Evolutionary conservation across 2,797 vertebrate species (phyloP).

Genomic region (Neosalanx taihuensis): DNA sequence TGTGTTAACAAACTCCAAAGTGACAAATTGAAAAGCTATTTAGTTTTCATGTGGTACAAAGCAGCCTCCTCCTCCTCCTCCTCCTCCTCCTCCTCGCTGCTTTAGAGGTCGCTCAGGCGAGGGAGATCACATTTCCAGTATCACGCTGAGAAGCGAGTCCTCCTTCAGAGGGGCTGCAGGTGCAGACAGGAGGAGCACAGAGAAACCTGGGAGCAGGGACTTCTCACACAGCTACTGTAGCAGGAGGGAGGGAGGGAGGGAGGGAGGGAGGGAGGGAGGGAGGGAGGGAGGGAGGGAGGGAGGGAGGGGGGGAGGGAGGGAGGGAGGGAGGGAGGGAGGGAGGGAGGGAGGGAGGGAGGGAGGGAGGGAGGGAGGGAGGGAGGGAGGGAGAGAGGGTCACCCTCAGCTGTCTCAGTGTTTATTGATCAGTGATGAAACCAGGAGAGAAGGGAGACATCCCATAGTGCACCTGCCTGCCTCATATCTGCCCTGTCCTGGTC

Average conservation of each 20-base stretch:
- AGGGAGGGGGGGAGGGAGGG: constrained; percentile 27
- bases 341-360: constrained; percentile 11
- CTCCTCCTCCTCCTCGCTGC: constrained; percentile 54
- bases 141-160: constrained; percentile 40
- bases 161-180: constrained; percentile 44
- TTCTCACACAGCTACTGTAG: constrained; percentile 50
- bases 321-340: constrained; percentile 29
- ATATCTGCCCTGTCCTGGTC: too few species aligned
- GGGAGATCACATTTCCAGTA: constrained; percentile 59
- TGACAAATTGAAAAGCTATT: constrained; percentile 21
- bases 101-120: constrained; percentile 58
- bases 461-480: constrained; percentile 18
- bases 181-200: constrained; percentile 44
- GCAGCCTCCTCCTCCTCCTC: constrained; percentile 46
- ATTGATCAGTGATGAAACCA: constrained; percentile 62
- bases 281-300: not conserved
- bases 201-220: constrained; percentile 49
- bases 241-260: not conserved
- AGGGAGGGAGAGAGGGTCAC: constrained; percentile 35
- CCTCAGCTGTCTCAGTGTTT: constrained; percentile 67
- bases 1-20: constrained; percentile 6
- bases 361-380: constrained; percentile 29
- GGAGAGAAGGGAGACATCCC: constrained; percentile 46
- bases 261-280: constrained; percentile 11
- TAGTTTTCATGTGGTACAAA: constrained; percentile 51